Evolutionary conservation across 2,113 vertebrate species (phyloP).

Genomic region (Ariopsis seemanni): DNA sequence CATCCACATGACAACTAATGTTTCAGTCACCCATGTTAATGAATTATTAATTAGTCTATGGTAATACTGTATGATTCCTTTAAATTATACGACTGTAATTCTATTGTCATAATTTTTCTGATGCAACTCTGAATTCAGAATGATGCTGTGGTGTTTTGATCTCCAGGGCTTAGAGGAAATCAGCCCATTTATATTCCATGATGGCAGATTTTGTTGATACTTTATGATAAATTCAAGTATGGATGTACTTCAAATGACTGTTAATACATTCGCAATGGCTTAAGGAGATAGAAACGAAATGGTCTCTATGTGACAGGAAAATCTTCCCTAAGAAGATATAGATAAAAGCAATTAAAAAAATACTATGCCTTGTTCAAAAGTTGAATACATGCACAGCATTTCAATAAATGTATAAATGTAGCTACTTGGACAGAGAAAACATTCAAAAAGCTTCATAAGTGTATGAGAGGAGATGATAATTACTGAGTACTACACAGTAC

Average conservation of each 20-base stretch:
- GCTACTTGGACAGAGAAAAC: background rate
- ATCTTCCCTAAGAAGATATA: background rate
- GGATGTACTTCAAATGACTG: slow-evolving; percentile 42
- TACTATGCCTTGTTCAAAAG: background rate
- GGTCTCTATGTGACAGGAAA: slow-evolving; percentile 6
- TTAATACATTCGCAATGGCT: slow-evolving; percentile 42
- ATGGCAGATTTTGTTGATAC: slow-evolving; percentile 43
- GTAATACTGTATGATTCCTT: background rate
- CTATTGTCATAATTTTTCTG: background rate
- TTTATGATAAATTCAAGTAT: slow-evolving; percentile 48
- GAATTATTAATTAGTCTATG: background rate
- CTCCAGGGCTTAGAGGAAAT: slow-evolving; percentile 38
- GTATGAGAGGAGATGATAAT: background rate
- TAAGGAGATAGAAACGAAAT: background rate
- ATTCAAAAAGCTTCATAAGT: background rate
- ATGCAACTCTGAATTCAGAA: background rate
- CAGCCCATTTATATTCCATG: slow-evolving; percentile 47
- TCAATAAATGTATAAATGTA: background rate
- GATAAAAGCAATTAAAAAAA: background rate
- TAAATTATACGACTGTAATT: background rate
- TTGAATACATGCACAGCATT: background rate
- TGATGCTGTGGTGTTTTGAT: slow-evolving; percentile 40
- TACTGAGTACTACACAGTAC: background rate
- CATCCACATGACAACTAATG: background rate
- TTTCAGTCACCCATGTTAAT: background rate